phyloP scores from a whole-genome alignment of 2,113 vertebrate species.

The human (Homo sapiens) region DNA sequence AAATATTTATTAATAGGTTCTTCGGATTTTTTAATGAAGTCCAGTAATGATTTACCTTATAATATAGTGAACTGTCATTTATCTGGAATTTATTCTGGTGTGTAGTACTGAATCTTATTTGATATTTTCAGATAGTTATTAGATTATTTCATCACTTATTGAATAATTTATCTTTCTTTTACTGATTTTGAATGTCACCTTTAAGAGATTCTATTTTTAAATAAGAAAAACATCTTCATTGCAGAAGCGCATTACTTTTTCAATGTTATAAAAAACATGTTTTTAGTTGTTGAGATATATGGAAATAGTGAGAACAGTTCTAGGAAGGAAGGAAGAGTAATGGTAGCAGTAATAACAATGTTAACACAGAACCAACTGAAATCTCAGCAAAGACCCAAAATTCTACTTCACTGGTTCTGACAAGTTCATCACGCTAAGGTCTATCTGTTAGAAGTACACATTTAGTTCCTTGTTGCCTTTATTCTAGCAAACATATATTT shows the following conservation, averaged over 20 bases:
- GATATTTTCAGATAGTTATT: not conserved
- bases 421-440: not conserved
- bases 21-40: not conserved
- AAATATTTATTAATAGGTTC: not conserved
- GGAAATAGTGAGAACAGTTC: not conserved
- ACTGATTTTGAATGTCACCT: not conserved
- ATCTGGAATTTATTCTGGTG: not conserved
- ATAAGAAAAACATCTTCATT: not conserved
- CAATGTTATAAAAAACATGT: not conserved
- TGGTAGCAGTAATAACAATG: accelerated
- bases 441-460: not conserved
- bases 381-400: no score
- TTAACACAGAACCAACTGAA: accelerated
- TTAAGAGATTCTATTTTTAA: not conserved
- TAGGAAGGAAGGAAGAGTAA: not conserved
- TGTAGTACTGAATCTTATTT: not conserved
- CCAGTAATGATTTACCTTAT: not conserved
- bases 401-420: not conserved
- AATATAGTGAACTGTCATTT: not conserved
- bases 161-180: not conserved
- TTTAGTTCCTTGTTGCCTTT: not conserved
- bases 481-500: not conserved
- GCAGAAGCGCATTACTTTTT: not conserved
- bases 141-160: not conserved
- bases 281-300: not conserved